A percentile compares a stretch with the other conserved stretches of the same genome.
phyloP scores from a whole-genome alignment of 2,113 vertebrate genomes.

The Ovis canadensis region DNA sequence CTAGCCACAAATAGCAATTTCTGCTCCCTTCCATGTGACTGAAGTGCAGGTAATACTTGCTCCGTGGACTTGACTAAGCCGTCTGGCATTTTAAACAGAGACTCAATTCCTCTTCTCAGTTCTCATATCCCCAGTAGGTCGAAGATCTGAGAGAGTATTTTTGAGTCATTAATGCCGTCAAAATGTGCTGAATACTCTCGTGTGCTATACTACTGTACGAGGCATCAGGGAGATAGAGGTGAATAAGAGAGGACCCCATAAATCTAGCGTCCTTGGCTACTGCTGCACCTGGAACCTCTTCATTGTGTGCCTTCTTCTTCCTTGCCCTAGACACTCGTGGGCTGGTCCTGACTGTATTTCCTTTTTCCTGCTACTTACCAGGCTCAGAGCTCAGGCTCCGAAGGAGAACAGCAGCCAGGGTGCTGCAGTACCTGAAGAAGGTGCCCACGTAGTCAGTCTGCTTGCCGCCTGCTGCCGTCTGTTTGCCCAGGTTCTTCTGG shows the following conservation, averaged over 20 bases:
- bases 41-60: not conserved
- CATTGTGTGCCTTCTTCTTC: not conserved
- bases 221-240: not conserved
- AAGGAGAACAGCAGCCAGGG: slow-evolving; percentile 86
- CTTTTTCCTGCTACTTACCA: slow-evolving; percentile 71
- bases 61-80: not conserved
- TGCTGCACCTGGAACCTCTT: not conserved
- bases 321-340: not conserved
- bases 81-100: not conserved
- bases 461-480: slow-evolving; percentile 37
- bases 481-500: slow-evolving; percentile 84
- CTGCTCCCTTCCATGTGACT: not conserved
- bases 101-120: not conserved
- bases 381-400: slow-evolving; percentile 88
- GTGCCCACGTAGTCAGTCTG: slow-evolving; percentile 84
- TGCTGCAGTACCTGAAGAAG: slow-evolving; percentile 89
- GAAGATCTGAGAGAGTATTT: not conserved
- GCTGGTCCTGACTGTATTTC: not conserved
- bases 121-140: not conserved
- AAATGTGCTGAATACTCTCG: not conserved
- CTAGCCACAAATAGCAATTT: not conserved
- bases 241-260: not conserved
- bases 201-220: not conserved
- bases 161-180: not conserved
- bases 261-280: not conserved